Conservation (phyloP, 2,797 vertebrate genomes). For the Sebastes reedi region DNA sequence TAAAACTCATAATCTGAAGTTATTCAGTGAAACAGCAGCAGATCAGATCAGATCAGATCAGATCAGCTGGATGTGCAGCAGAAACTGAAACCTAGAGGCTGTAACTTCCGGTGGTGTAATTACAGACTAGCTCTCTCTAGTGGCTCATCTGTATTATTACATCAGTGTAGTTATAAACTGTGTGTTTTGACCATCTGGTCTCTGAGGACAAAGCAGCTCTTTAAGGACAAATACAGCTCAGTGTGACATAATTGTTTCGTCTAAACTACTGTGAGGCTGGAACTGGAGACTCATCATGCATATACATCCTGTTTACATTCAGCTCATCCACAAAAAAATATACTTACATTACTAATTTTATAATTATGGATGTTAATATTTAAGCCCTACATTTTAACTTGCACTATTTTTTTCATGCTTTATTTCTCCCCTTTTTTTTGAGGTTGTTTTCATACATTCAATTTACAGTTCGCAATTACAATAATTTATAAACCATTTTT, state of each 20-base stretch:
- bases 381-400: too few relatives aligned
- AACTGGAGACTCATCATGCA: background rate
- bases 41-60: background rate
- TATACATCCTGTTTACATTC: too few relatives aligned
- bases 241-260: background rate
- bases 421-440: too few relatives aligned
- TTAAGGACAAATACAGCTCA: background rate
- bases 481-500: too few relatives aligned
- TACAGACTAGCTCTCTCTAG: background rate
- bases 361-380: too few relatives aligned
- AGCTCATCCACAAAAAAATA: too few relatives aligned
- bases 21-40: background rate
- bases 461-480: too few relatives aligned
- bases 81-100: background rate
- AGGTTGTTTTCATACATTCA: too few relatives aligned
- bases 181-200: background rate
- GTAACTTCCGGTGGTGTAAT: conserved; percentile 32
- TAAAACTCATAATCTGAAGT: background rate
- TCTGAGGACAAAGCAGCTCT: background rate
- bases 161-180: background rate
- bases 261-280: background rate
- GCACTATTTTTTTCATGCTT: too few relatives aligned
- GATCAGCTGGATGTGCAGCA: background rate
- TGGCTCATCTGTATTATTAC: fast-evolving
- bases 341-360: too few relatives aligned